Conservation (phyloP, 2,113 vertebrate genomes). For the Paratilapia polleni region DNA sequence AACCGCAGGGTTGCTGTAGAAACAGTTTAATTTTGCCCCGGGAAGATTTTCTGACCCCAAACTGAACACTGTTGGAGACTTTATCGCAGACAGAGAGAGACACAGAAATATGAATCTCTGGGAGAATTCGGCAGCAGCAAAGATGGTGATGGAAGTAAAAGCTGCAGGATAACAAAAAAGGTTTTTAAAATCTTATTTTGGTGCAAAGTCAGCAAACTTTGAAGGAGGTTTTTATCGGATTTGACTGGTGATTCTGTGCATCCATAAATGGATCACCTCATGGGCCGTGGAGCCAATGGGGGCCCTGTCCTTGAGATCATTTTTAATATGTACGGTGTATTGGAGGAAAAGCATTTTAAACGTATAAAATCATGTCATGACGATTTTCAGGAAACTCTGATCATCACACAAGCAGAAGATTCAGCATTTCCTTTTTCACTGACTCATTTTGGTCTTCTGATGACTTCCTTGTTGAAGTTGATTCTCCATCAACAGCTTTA, state of each 20-base stretch:
- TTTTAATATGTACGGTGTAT: background rate
- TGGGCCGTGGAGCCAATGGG: background rate
- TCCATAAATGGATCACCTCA: too few relatives aligned
- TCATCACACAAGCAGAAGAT: background rate
- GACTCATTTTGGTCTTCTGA: background rate
- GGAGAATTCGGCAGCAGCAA: background rate
- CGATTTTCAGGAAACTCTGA: background rate
- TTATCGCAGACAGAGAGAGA: background rate
- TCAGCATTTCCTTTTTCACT: background rate
- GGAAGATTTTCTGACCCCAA: background rate
- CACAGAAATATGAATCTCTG: background rate
- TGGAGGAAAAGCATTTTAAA: background rate
- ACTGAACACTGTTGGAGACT: background rate
- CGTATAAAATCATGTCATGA: too few relatives aligned
- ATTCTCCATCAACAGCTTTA: background rate
- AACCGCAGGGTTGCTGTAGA: constrained; percentile 4
- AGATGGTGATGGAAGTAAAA: background rate
- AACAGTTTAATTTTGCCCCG: background rate
- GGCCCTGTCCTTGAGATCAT: background rate
- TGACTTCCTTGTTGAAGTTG: background rate
- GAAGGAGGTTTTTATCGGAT: background rate
- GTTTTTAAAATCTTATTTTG: background rate
- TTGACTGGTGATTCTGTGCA: background rate
- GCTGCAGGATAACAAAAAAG: background rate
- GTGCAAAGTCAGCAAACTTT: background rate